Conservation (phyloP, 2,888 invertebrate species). For the Noctua janthe region DNA sequence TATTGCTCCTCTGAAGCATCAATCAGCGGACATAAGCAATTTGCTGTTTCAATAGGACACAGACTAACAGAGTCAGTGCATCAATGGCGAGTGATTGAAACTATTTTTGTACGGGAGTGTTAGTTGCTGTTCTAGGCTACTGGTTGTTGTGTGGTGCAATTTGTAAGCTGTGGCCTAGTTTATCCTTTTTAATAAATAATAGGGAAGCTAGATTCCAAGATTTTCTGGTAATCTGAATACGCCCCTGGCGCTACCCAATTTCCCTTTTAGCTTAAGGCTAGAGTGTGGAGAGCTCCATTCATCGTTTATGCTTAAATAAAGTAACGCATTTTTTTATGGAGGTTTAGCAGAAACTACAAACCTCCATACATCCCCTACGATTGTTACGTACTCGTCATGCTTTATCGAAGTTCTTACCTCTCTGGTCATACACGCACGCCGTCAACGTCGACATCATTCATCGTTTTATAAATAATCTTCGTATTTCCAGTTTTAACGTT, state of each 20-base stretch:
- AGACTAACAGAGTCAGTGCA: conserved; percentile 54
- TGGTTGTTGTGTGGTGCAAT: conserved; percentile 72
- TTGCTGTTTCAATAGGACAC: conserved; percentile 58
- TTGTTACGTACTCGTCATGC: background rate
- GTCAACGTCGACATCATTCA: too few relatives aligned
- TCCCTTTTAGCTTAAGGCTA: background rate
- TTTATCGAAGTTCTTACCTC: background rate
- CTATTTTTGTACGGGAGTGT: conserved; percentile 75
- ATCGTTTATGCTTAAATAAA: too few relatives aligned
- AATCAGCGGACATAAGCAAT: conserved; percentile 61
- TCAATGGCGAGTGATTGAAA: conserved; percentile 74
- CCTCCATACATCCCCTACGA: background rate
- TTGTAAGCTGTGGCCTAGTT: conserved; percentile 41
- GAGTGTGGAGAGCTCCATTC: too few relatives aligned
- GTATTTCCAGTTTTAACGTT: background rate
- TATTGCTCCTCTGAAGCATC: conserved; percentile 51
- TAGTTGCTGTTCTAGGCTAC: conserved; percentile 71
- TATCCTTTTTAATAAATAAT: background rate
- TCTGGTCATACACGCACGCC: background rate
- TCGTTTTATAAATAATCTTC: background rate
- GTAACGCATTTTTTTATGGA: too few relatives aligned
- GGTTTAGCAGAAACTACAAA: background rate
- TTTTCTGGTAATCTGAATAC: background rate
- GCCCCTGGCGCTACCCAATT: background rate
- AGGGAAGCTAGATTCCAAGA: background rate